Conservation (phyloP, 2,888 invertebrate species). For the Monoplex corrugatus region DNA sequence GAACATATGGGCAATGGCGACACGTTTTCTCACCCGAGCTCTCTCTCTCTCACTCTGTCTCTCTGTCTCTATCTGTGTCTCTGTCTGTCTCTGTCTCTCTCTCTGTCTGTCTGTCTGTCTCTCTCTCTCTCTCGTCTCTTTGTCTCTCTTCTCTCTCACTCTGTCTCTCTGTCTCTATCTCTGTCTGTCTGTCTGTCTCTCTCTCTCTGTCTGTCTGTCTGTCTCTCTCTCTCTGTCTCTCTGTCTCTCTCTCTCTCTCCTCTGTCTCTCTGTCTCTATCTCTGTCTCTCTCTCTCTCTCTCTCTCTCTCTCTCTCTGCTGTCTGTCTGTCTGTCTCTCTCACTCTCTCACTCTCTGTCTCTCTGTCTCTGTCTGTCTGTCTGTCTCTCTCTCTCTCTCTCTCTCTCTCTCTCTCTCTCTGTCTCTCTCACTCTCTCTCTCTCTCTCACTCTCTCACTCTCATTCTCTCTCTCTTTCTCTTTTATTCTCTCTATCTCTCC, state of each 20-base stretch:
- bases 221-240: too few species aligned
- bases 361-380: background rate
- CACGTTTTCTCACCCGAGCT: too few species aligned
- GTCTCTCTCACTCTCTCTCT: constrained; percentile 2
- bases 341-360: background rate
- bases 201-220: background rate
- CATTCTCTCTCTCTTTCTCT: background rate
- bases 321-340: background rate
- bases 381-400: constrained; percentile 12
- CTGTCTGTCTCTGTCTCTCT: too few species aligned
- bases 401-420: constrained; percentile 29
- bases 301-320: background rate
- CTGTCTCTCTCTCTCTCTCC: too few species aligned
- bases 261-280: too few species aligned
- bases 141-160: background rate
- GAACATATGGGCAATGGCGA: too few species aligned
- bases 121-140: constrained; percentile 11
- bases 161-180: background rate
- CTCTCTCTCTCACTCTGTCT: background rate
- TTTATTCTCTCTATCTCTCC: background rate
- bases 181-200: background rate
- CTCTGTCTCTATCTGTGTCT: too few species aligned
- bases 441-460: background rate
- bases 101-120: too few species aligned
- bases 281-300: too few species aligned